phyloP scores from a whole-genome alignment of 2,797 vertebrate genomes.

The Mycteria americana region DNA sequence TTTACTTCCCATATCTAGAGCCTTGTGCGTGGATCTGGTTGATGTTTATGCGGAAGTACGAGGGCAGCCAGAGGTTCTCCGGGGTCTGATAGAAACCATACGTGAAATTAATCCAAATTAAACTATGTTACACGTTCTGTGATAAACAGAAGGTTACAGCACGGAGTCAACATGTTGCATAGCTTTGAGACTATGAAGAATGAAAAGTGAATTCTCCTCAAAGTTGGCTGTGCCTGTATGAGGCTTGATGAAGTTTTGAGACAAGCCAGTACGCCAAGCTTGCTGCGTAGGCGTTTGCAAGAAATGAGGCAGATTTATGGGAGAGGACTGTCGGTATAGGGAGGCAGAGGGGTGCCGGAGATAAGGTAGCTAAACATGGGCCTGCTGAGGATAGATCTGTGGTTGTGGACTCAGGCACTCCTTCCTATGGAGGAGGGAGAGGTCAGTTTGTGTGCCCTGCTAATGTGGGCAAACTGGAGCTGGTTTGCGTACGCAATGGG shows the following conservation, averaged over 20 bases:
- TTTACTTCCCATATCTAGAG: background rate
- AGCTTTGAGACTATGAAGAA: background rate
- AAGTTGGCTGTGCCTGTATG: background rate
- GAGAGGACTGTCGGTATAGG: background rate
- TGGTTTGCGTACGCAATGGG: accelerated
- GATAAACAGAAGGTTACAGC: background rate
- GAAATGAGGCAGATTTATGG: background rate
- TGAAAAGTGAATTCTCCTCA: background rate
- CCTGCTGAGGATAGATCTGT: background rate
- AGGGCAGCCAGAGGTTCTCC: constrained; percentile 26
- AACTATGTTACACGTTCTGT: background rate
- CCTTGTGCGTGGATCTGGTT: background rate
- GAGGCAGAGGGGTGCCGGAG: background rate
- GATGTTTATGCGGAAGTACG: background rate
- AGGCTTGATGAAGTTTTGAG: background rate
- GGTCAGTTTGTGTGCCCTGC: background rate
- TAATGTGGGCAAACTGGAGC: background rate
- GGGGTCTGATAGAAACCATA: background rate
- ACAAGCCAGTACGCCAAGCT: background rate
- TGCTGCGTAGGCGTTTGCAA: background rate
- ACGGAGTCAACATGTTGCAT: background rate
- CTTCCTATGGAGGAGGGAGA: background rate
- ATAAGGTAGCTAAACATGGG: background rate
- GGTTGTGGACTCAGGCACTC: background rate
- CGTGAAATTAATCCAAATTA: background rate